Percentiles rank a stretch among this genome's conserved stretches.
These are phyloP conservation scores for Dromococcyx pavoninus DNA, from an alignment of 2,797 vertebrate genomes.

Conservation along the genomic window DNA sequence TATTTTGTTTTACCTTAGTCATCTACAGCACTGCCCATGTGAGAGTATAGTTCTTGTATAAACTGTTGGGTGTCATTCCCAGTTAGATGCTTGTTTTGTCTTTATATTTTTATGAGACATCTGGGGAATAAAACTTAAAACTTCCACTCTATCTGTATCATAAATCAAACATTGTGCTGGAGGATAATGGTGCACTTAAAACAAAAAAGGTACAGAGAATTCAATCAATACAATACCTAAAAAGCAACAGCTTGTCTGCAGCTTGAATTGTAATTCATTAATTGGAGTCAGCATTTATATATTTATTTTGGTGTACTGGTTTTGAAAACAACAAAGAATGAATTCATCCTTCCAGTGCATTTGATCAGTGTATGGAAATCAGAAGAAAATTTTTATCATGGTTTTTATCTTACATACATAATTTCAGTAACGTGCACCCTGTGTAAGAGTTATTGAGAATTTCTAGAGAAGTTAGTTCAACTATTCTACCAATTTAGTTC, in stretches of 20 bases:
- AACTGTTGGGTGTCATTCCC: conserved; percentile 22
- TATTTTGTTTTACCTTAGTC: background rate
- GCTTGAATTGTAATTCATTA: conserved; percentile 16
- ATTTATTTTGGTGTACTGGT: background rate
- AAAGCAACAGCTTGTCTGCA: conserved; percentile 6
- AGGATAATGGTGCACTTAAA: conserved; percentile 16
- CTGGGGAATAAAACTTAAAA: conserved; percentile 48
- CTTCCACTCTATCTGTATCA: conserved; percentile 26
- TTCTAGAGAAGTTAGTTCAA: background rate
- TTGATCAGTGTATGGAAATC: background rate
- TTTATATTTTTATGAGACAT: conserved; percentile 38
- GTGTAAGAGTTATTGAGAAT: background rate
- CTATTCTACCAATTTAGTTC: background rate
- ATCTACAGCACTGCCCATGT: background rate
- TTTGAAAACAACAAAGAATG: background rate
- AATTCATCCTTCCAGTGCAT: background rate
- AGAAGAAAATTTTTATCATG: accelerated
- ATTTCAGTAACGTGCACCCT: background rate
- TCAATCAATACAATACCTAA: conserved; percentile 2
- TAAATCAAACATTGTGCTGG: conserved; percentile 60
- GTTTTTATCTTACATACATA: background rate
- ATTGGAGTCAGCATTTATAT: background rate
- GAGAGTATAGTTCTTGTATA: background rate
- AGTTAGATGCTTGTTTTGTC: conserved; percentile 42
- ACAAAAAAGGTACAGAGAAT: background rate